These are phyloP conservation scores for Anabacerthia variegaticeps DNA, from an alignment of 2,797 vertebrate species.

Conservation along the genomic window DNA sequence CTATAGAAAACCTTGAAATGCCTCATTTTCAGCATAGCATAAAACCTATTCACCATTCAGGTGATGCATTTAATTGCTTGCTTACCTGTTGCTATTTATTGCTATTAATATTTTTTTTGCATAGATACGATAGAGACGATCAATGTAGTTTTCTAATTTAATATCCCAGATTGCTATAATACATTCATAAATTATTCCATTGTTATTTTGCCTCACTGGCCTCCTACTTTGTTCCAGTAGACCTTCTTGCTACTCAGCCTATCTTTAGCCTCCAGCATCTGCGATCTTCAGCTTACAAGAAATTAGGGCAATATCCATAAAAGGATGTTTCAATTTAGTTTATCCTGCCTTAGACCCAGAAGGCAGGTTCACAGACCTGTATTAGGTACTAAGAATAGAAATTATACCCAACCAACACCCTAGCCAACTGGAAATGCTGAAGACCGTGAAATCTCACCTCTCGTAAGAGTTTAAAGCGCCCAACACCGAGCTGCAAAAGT, in stretches of 20 bases:
- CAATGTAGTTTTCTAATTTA: background rate
- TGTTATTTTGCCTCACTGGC: background rate
- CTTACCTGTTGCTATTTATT: background rate
- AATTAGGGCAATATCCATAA: conserved; percentile 56
- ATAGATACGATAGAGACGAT: background rate
- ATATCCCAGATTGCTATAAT: background rate
- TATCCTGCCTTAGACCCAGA: background rate
- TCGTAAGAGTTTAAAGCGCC: background rate
- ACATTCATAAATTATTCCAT: background rate
- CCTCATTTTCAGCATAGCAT: background rate
- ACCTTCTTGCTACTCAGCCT: background rate
- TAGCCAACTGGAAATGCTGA: background rate
- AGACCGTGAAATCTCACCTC: background rate
- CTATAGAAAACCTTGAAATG: background rate
- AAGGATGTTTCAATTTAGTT: conserved; percentile 43
- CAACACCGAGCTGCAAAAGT: background rate
- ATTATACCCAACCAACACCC: background rate
- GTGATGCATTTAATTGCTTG: background rate
- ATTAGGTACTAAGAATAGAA: conserved; percentile 28
- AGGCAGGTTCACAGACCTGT: conserved; percentile 26
- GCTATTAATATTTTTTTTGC: background rate
- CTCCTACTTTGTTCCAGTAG: background rate
- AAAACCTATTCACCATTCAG: background rate
- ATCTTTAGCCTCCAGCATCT: background rate
- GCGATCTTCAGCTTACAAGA: background rate